Percentiles rank a stretch among this genome's conserved stretches.
These are phyloP conservation scores for Lasioglossum albipes DNA, from an alignment of 1,140 invertebrate species.

Conservation along the genomic window DNA sequence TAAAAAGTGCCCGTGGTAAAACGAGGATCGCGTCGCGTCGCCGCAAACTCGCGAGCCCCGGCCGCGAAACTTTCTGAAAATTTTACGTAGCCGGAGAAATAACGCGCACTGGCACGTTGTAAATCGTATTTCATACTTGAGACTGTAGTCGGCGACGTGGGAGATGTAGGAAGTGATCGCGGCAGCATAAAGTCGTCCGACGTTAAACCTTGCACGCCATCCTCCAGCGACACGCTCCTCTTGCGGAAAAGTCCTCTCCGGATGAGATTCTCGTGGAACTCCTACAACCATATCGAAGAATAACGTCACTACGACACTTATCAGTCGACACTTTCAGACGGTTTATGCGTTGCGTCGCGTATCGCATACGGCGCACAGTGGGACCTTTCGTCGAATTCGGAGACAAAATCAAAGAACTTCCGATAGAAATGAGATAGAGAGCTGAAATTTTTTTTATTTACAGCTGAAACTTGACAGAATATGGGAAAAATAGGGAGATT, in stretches of 20 bases:
- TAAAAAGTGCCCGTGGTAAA: background rate
- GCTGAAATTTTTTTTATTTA: too few relatives aligned
- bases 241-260: conserved; percentile 86
- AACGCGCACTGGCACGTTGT: background rate
- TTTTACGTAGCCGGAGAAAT: background rate
- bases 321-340: background rate
- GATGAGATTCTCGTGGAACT: conserved; percentile 90
- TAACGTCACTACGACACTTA: background rate
- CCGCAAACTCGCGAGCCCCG: background rate
- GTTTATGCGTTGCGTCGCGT: too few relatives aligned
- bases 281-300: conserved; percentile 72
- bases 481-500: too few relatives aligned
- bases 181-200: conserved; percentile 73
- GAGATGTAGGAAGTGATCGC: conserved; percentile 77
- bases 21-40: background rate
- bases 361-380: too few relatives aligned
- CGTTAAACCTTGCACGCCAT: conserved; percentile 77
- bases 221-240: conserved; percentile 85
- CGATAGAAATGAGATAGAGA: too few relatives aligned
- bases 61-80: background rate
- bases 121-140: conserved; percentile 32
- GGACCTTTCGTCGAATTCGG: too few relatives aligned
- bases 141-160: conserved; percentile 72
- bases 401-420: too few relatives aligned
- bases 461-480: too few relatives aligned